A percentile compares a stretch with the other conserved stretches of the same genome.
Evolutionary conservation across 2,113 vertebrate genomes (phyloP).

Genomic region (Xenopus tropicalis): DNA sequence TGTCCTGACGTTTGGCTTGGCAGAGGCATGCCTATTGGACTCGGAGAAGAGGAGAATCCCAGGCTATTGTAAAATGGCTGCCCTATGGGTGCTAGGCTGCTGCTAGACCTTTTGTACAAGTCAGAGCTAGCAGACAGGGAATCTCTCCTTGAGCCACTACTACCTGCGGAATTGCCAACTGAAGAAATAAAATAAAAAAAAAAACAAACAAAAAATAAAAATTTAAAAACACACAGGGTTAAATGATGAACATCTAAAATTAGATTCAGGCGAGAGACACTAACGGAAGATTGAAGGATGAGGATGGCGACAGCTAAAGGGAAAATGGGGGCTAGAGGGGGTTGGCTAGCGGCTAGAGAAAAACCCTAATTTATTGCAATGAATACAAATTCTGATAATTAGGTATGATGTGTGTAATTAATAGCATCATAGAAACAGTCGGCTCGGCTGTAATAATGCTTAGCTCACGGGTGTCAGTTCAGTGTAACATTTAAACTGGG

Average conservation of each 20-base stretch:
- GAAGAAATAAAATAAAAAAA: constrained; percentile 65
- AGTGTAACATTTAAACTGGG: too few species aligned
- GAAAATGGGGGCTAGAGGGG: neutral
- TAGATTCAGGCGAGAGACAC: neutral
- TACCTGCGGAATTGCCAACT: constrained; percentile 94
- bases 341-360: too few species aligned
- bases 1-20: constrained; percentile 91
- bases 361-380: too few species aligned
- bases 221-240: constrained; percentile 73
- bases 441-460: too few species aligned
- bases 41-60: constrained; percentile 96
- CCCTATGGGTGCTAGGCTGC: constrained; percentile 93
- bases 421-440: too few species aligned
- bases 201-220: constrained; percentile 67
- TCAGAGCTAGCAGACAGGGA: constrained; percentile 93
- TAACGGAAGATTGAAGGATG: neutral
- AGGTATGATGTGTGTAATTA: too few species aligned
- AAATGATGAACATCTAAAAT: constrained; percentile 56
- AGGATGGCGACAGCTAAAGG: neutral
- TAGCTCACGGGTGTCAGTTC: too few species aligned
- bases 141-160: constrained; percentile 92
- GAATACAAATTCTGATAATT: too few species aligned
- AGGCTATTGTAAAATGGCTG: constrained; percentile 97
- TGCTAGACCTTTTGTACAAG: constrained; percentile 93
- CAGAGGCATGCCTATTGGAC: constrained; percentile 92